Evolutionary conservation across 2,797 vertebrate genomes (phyloP).

Genomic region (Enteromius trimaculatus): DNA sequence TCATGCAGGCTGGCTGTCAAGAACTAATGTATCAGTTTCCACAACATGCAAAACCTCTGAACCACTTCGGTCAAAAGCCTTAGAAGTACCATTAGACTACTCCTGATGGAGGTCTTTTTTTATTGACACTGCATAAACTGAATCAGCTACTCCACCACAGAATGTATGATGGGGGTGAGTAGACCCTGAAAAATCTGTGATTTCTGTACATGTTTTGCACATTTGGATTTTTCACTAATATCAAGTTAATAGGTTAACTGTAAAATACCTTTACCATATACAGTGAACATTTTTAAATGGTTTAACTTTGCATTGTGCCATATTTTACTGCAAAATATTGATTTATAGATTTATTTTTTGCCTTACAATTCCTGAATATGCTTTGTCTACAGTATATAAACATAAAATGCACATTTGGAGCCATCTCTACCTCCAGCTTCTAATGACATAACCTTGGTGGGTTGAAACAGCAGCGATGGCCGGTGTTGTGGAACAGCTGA

Average conservation of each 20-base stretch:
- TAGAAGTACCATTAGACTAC: conserved; percentile 40
- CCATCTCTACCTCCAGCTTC: conserved; percentile 55
- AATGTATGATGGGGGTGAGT: not conserved
- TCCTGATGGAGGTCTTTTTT: conserved; percentile 44
- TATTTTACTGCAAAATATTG: not conserved
- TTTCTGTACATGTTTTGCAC: not conserved
- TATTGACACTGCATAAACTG: not conserved
- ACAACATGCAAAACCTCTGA: conserved; percentile 51
- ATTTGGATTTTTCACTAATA: not conserved
- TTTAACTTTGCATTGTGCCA: not conserved
- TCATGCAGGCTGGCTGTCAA: conserved; percentile 57
- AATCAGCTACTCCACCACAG: not conserved
- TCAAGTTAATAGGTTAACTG: not conserved
- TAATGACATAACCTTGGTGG: conserved; percentile 70
- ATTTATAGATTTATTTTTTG: not conserved
- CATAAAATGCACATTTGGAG: not conserved
- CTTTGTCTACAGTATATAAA: not conserved
- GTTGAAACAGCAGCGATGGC: conserved; percentile 64
- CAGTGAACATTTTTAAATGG: not conserved
- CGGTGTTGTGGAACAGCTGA: conserved; percentile 66
- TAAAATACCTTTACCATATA: not conserved
- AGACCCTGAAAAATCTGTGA: not conserved
- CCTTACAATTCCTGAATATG: not conserved
- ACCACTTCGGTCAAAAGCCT: conserved; percentile 38
- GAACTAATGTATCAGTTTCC: conserved; percentile 55